phyloP scores from a whole-genome alignment of 2,797 vertebrate genomes.

The Mycteria americana region DNA sequence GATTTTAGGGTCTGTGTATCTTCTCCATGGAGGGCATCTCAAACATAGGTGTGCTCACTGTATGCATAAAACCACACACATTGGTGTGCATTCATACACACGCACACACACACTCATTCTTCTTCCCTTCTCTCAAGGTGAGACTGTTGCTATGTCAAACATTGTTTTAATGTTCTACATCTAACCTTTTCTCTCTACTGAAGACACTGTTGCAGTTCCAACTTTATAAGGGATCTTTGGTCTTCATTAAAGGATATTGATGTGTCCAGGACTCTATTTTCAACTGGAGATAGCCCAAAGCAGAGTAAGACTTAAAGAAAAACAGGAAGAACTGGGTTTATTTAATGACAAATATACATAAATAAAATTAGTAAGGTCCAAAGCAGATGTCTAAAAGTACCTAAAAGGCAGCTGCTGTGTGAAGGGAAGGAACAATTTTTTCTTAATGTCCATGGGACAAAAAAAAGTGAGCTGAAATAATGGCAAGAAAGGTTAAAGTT shows the following conservation, averaged over 20 bases:
- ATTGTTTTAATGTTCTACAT: not conserved
- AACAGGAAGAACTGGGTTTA: not conserved
- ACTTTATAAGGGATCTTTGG: not conserved
- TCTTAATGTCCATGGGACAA: not conserved
- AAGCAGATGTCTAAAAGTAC: not conserved
- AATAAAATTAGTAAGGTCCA: not conserved
- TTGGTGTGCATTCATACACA: not conserved
- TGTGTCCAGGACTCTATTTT: not conserved
- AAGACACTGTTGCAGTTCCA: not conserved
- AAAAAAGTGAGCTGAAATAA: not conserved
- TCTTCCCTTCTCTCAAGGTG: not conserved
- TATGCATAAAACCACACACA: not conserved
- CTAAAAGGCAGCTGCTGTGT: not conserved
- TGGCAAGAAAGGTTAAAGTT: not conserved
- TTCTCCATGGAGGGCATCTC: not conserved
- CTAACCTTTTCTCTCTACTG: not conserved
- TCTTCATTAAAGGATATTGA: not conserved
- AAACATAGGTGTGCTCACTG: not conserved
- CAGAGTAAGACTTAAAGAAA: not conserved
- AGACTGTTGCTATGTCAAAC: not conserved
- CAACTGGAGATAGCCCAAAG: not conserved
- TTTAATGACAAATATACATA: not conserved
- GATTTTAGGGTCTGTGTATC: not conserved
- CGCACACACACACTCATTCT: not conserved
- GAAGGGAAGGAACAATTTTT: not conserved